These are phyloP conservation scores for Misgurnus anguillicaudatus DNA, from an alignment of 2,113 vertebrate genomes.

Conservation along the genomic window DNA sequence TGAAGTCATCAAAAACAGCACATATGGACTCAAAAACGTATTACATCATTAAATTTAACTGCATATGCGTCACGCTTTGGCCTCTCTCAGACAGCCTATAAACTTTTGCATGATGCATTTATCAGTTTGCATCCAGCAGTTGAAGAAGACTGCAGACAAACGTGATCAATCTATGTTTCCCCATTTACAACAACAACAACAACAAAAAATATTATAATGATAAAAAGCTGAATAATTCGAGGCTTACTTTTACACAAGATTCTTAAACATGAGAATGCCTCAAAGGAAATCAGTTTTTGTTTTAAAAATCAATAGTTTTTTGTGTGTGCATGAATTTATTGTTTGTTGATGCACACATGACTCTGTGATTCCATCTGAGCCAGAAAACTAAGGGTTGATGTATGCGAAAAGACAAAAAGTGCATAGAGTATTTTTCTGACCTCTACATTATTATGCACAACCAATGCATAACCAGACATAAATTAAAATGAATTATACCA, in stretches of 20 bases:
- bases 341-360: too few species aligned
- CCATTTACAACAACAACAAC: too few species aligned
- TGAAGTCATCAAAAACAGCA: not conserved
- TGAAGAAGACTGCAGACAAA: too few species aligned
- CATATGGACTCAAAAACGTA: not conserved
- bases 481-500: too few species aligned
- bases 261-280: slow-evolving; percentile 2
- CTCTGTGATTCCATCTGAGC: not conserved
- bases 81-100: too few species aligned
- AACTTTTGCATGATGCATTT: too few species aligned
- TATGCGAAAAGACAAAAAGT: not conserved
- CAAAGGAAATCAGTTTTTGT: too few species aligned
- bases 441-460: not conserved
- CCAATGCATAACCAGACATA: not conserved
- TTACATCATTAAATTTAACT: not conserved
- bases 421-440: too few species aligned
- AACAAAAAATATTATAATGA: too few species aligned
- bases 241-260: not conserved
- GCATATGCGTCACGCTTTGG: not conserved
- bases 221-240: not conserved
- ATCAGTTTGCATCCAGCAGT: too few species aligned
- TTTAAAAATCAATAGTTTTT: too few species aligned
- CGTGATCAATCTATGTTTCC: too few species aligned
- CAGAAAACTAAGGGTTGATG: not conserved
- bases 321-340: not conserved